These are phyloP conservation scores for Drosophila fulvimacula DNA, from an alignment of 2,888 invertebrate species.

Conservation along the genomic window DNA sequence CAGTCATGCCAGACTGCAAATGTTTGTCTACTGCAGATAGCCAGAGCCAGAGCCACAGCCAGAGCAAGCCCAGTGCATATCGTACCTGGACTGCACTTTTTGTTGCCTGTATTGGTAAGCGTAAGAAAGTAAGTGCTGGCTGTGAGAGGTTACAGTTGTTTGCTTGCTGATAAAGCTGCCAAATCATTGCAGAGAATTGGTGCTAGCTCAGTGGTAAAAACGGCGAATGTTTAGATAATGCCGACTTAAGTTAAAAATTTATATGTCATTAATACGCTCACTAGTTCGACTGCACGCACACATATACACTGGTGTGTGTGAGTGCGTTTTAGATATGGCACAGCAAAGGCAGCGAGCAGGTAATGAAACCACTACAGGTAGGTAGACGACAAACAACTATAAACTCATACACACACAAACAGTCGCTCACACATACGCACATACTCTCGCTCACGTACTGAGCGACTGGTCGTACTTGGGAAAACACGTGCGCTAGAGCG, in stretches of 20 bases:
- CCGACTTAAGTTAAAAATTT: slow-evolving; percentile 66
- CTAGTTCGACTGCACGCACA: slow-evolving; percentile 12
- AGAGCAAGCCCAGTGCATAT: slow-evolving; percentile 13
- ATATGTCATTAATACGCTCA: slow-evolving; percentile 67
- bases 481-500: slow-evolving; percentile 53
- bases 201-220: slow-evolving; percentile 33
- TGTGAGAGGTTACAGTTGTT: slow-evolving; percentile 25
- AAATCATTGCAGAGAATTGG: slow-evolving; percentile 40
- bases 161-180: slow-evolving; percentile 41
- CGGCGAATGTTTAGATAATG: slow-evolving; percentile 64
- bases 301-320: slow-evolving; percentile 16
- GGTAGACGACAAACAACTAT: slow-evolving; percentile 56
- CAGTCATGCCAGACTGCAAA: slow-evolving; percentile 26
- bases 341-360: slow-evolving; percentile 45
- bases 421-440: slow-evolving; percentile 7
- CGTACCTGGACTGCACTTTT: slow-evolving; percentile 26
- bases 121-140: slow-evolving; percentile 13
- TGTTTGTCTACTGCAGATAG: slow-evolving; percentile 45
- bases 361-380: slow-evolving; percentile 72
- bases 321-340: slow-evolving; percentile 49
- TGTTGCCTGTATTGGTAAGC: slow-evolving; percentile 5
- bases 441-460: slow-evolving; percentile 10
- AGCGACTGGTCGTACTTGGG: slow-evolving; percentile 34
- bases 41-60: background rate
- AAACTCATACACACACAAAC: slow-evolving; percentile 27